phyloP scores from a whole-genome alignment of 2,113 vertebrate genomes.

The Grantiella picta region DNA sequence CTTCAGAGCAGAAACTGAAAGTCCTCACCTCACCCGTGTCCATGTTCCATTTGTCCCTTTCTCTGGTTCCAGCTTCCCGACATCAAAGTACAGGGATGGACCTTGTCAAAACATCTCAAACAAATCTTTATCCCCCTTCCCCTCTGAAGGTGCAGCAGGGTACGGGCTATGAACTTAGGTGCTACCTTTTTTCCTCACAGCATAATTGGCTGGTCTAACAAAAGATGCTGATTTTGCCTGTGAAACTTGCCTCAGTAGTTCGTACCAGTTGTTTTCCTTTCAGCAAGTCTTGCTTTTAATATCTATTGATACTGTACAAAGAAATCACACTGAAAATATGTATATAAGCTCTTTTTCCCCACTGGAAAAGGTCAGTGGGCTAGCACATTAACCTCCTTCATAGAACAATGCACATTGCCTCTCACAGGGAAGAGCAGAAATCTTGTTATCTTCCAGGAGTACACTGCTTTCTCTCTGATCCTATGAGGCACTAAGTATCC shows the following conservation, averaged over 20 bases:
- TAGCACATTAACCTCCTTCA: background rate
- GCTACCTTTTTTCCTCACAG: background rate
- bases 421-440: background rate
- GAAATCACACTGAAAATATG: background rate
- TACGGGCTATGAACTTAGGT: background rate
- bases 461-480: background rate
- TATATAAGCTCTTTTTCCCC: background rate
- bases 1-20: background rate
- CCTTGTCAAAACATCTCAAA: background rate
- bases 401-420: background rate
- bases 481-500: background rate
- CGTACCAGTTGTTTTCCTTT: background rate
- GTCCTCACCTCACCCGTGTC: fast-evolving
- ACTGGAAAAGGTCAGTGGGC: background rate
- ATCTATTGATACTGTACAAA: background rate
- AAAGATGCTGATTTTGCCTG: background rate
- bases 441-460: background rate
- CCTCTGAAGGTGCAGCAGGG: background rate
- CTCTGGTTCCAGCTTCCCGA: background rate
- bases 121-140: background rate
- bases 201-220: background rate
- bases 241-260: background rate
- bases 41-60: background rate
- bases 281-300: background rate
- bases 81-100: background rate